Conservation (phyloP, 2,797 vertebrate genomes). For the Picus viridis region DNA sequence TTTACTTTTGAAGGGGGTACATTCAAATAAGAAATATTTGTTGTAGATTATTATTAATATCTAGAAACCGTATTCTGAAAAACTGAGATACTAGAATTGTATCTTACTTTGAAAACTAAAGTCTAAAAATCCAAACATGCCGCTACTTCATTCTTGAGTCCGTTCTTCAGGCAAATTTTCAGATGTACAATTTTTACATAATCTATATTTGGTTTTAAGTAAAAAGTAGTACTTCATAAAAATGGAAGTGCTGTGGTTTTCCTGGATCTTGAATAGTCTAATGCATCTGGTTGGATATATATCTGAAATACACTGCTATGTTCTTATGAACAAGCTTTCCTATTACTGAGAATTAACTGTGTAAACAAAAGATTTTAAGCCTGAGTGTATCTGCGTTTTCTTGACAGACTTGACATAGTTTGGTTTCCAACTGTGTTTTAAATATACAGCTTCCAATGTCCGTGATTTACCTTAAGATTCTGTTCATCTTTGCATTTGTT, state of each 20-base stretch:
- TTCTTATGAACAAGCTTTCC: background rate
- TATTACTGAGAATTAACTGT: background rate
- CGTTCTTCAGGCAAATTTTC: background rate
- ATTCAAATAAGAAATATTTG: background rate
- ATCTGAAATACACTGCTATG: background rate
- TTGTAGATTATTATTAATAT: background rate
- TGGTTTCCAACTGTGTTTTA: background rate
- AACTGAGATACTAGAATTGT: background rate
- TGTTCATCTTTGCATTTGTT: background rate
- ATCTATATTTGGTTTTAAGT: background rate
- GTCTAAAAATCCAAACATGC: fast-evolving
- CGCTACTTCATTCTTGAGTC: background rate
- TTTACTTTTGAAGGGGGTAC: background rate
- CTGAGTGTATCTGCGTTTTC: background rate
- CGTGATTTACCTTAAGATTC: background rate
- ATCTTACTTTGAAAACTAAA: background rate
- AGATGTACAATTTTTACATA: background rate
- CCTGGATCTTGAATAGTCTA: background rate
- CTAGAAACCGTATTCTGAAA: background rate
- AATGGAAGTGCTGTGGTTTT: background rate
- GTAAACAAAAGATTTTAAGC: background rate
- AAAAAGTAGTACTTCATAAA: background rate
- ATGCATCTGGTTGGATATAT: background rate
- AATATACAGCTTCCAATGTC: background rate
- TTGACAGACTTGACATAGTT: background rate